A percentile compares a stretch with the other conserved stretches of the same genome.
Evolutionary conservation across 2,888 invertebrate genomes (phyloP).

Genomic region (Desoria tigrina): DNA sequence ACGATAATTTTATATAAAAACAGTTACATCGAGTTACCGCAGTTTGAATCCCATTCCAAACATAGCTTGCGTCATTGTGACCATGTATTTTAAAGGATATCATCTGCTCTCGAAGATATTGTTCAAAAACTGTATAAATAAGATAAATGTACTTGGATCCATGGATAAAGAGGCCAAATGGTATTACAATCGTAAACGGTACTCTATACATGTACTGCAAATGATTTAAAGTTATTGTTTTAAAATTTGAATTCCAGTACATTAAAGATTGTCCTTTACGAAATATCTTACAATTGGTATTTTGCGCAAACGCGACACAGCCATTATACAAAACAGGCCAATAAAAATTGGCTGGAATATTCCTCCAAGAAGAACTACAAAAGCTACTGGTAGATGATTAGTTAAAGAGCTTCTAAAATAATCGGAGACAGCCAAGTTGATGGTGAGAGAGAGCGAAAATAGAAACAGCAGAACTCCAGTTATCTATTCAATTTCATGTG

Average conservation of each 20-base stretch:
- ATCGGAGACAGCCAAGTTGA: conserved; percentile 18
- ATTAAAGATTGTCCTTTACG: too few relatives aligned
- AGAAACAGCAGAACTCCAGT: conserved; percentile 1
- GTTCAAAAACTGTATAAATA: not conserved
- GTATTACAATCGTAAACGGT: conserved; percentile 21
- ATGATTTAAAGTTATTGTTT: not conserved
- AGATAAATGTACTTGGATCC: not conserved
- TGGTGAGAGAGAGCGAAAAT: not conserved
- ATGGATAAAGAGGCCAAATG: conserved; percentile 6
- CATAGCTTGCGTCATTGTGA: not conserved
- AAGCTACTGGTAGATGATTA: not conserved
- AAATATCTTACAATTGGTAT: conserved; percentile 24
- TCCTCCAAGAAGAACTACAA: conserved; percentile 13
- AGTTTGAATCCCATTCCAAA: conserved; percentile 28
- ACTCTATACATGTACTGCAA: conserved; percentile 31
- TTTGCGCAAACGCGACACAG: conserved; percentile 25
- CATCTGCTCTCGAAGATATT: not conserved
- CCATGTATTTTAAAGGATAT: not conserved
- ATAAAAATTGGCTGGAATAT: conserved; percentile 26
- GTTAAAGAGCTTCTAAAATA: conserved; percentile 22
- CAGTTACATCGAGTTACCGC: too few relatives aligned
- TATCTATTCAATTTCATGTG: too few relatives aligned
- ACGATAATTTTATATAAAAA: not conserved
- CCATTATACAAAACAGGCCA: conserved; percentile 26
- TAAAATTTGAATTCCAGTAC: not conserved